Evolutionary conservation across 2,888 invertebrate species (phyloP), one percentile per base, ranked within the genome.

Genomic region (Gonocerus acuteangulatus): DNA sequence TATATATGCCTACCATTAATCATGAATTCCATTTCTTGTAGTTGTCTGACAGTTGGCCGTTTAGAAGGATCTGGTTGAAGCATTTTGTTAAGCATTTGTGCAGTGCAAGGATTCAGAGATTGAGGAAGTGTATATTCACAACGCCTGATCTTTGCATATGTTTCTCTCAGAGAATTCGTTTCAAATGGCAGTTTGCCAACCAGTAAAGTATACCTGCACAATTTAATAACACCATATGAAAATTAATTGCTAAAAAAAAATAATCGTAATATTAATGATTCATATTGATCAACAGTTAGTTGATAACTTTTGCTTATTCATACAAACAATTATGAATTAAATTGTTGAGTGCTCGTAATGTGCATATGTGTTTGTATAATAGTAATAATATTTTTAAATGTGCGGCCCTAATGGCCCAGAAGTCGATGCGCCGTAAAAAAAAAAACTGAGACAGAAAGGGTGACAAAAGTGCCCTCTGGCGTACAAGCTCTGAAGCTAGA

Each of bases 131-230:
- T 86, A 73, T 97, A 99, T 73, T 96, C 92, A 74, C 96, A 97
- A 72, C 89, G 88, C 72, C 91, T 93, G 70, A 99, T 99, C 70
- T 89, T 85, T 36, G 85, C 83, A 74, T 99, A 99, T 0, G 99
- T 99, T 72, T 97, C 96, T 72, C 89, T 93, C 45, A 99, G 80
- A 27, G 89, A 89, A 62, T 85, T 85, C 0, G 99, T 97, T 77
- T 99, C 99, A 75, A 99, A 99, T 2, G 99, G 99, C 18, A 99
- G 99, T 71, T 91, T 91, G 15, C 99, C 99, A 57, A 95, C 89
- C 4, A 99, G 80, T 68, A 99, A 77, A 0, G 99, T 99, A 75
- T 94, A 99, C 71, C 74, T 75, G 48, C 23, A 66, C 47, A 51
- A 34, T 19, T 16, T 23, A n/a, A n/a, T n/a, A n/a, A 15, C 21